phyloP scores from a whole-genome alignment of 92 coral and sea anemone genomes.

The Porites rus region DNA sequence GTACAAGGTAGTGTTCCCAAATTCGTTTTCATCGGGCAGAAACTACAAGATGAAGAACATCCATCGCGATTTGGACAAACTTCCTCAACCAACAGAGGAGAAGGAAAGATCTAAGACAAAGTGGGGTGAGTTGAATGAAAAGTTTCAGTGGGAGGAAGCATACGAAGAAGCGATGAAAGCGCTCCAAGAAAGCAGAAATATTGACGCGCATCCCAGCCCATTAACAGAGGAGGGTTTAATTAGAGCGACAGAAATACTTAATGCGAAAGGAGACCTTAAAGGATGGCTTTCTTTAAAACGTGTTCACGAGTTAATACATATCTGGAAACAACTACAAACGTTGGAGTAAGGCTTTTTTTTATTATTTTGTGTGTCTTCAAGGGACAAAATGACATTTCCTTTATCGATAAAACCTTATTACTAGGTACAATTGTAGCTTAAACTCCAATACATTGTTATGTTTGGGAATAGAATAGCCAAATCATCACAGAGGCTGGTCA shows the following conservation, averaged over 20 bases:
- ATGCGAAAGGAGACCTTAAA: constrained; percentile 42
- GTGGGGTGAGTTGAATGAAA: constrained; percentile 36
- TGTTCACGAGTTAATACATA: constrained; percentile 19
- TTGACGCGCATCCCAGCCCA: constrained; percentile 57
- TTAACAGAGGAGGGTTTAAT: constrained; percentile 40
- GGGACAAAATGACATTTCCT: neutral
- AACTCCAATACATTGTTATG: too few species aligned
- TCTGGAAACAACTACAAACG: constrained; percentile 46
- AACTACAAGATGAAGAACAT: constrained; percentile 65
- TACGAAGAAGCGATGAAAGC: constrained; percentile 62
- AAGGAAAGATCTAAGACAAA: constrained; percentile 25
- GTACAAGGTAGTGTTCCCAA: constrained; percentile 57
- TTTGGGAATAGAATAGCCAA: too few species aligned
- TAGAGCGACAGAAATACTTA: constrained; percentile 33
- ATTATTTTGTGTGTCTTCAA: neutral
- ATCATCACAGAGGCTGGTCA: too few species aligned
- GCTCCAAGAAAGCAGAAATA: constrained; percentile 57
- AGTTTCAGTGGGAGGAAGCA: constrained; percentile 55
- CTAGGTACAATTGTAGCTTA: too few species aligned
- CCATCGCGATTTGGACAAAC: constrained; percentile 48
- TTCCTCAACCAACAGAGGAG: constrained; percentile 44
- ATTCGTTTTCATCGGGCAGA: constrained; percentile 29
- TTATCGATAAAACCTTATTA: neutral
- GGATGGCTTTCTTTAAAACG: constrained; percentile 51
- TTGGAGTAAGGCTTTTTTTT: neutral